Base-by-base conservation (phyloP, 2,797 vertebrate species). In the Eutrigla gurnardus region DNA sequence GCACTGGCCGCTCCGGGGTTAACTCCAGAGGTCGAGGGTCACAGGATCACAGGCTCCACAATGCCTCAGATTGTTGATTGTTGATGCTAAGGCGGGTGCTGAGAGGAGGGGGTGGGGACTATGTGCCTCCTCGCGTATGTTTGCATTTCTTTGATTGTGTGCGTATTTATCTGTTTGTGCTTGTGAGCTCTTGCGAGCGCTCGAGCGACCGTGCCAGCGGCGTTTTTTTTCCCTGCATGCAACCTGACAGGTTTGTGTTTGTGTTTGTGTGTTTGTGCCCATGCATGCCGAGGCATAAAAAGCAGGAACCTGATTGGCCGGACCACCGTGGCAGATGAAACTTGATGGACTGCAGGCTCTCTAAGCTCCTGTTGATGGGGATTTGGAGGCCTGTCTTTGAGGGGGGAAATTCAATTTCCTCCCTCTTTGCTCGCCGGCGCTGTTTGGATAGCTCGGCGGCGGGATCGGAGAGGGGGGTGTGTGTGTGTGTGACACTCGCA, bases 41-140 rank as follows among this genome's bases (percentile, higher is more conserved):
- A 86, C 90, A 92, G 92, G 94, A 94, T 92, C 91, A 94, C 92
- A 94, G 92, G 93, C 91, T 93, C 90, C 92, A 95, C 93, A 95
- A 95, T 94, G 93, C 91, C 83, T 83, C 77, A 81, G 91, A 91
- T 87, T 91, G 88, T 90, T 90, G 89, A 93, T 91, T 90, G 92
- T 92, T 89, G 88, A 90, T 89, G 89, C 89, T 88, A 73, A 83
- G 80, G 75, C 68, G 61, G 77, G 84, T 33, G 35, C 77, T 63
- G 75, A 79, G 74, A 75, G 70, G 90, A 75, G 86, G 89, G 89
- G 73, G 84, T 37, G 18, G n/a, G 64, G 55, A 39, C 45, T 37
- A 32, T 50, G 75, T 70, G 64, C 5, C 52, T 33, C 35, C 69
- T 72, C 40, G 72, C 74, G 45, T 39, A 9, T 52, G 53, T 72